Conservation (phyloP, 1,140 invertebrate genomes). For the Drosophila navojoa region DNA sequence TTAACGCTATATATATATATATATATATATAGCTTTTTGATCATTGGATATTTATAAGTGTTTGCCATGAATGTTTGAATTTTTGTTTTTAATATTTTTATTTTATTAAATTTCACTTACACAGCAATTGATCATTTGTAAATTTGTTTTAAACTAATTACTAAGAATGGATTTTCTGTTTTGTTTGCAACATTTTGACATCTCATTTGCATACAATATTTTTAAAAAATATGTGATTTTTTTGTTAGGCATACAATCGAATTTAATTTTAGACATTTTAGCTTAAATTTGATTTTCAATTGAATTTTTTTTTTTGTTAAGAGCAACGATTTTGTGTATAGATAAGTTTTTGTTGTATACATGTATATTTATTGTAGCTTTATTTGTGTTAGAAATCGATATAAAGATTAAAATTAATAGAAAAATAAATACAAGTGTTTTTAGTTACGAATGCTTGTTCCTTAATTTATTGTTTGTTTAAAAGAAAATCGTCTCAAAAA, state of each 20-base stretch:
- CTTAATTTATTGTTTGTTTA: conserved; percentile 31
- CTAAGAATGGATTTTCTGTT: conserved; percentile 73
- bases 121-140: conserved; percentile 70
- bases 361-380: conserved; percentile 34
- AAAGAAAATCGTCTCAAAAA: conserved; percentile 76
- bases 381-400: conserved; percentile 39
- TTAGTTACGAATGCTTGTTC: conserved; percentile 68
- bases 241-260: conserved; percentile 74
- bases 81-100: conserved; percentile 19
- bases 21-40: conserved; percentile 22
- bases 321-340: conserved; percentile 42
- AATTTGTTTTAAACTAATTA: conserved; percentile 82
- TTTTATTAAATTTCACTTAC: conserved; percentile 38
- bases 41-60: conserved; percentile 50
- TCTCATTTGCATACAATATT: conserved; percentile 80
- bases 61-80: conserved; percentile 24
- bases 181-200: conserved; percentile 82
- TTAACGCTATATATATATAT: conserved; percentile 32
- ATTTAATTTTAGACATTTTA: conserved; percentile 54
- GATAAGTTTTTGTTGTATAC: conserved; percentile 45
- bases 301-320: conserved; percentile 33
- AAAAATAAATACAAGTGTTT: conserved; percentile 79
- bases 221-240: conserved; percentile 78
- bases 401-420: conserved; percentile 46
- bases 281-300: conserved; percentile 75